These are phyloP conservation scores for Tragulus kanchil DNA, from an alignment of 2,113 vertebrate species.

Conservation along the genomic window DNA sequence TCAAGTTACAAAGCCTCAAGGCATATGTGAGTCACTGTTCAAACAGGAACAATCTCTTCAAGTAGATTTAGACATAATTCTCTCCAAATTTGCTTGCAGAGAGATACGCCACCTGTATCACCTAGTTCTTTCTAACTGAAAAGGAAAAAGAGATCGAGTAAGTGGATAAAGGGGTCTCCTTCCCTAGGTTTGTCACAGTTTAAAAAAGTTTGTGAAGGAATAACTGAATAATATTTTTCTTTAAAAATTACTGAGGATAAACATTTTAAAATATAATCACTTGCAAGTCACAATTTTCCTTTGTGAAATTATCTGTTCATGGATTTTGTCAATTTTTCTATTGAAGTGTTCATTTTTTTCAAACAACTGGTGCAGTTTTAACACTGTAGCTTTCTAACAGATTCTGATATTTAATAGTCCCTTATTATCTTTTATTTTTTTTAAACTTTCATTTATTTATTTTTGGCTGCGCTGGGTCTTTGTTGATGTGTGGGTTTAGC, in stretches of 20 bases:
- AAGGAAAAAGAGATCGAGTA: neutral
- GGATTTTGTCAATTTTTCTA: neutral
- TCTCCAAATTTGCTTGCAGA: neutral
- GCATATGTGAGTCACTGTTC: neutral
- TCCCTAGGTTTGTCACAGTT: neutral
- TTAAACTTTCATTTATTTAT: no score
- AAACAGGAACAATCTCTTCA: conserved; percentile 12
- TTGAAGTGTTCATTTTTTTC: neutral
- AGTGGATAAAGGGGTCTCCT: neutral
- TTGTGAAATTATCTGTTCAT: neutral
- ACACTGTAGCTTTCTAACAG: neutral
- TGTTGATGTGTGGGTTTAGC: no score
- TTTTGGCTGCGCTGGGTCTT: no score
- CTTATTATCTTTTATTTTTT: no score
- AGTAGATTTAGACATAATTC: neutral
- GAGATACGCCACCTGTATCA: neutral
- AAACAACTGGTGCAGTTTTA: neutral
- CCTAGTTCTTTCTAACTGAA: neutral
- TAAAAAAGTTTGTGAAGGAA: neutral
- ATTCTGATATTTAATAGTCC: neutral
- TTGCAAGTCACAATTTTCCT: neutral
- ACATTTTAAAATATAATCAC: neutral
- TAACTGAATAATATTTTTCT: neutral
- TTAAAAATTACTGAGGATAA: neutral
- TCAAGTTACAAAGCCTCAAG: neutral